A percentile compares a stretch with the other conserved stretches of the same genome.
These are phyloP conservation scores for Sebastes vulpes DNA, from an alignment of 2,797 vertebrate species.

Conservation along the genomic window DNA sequence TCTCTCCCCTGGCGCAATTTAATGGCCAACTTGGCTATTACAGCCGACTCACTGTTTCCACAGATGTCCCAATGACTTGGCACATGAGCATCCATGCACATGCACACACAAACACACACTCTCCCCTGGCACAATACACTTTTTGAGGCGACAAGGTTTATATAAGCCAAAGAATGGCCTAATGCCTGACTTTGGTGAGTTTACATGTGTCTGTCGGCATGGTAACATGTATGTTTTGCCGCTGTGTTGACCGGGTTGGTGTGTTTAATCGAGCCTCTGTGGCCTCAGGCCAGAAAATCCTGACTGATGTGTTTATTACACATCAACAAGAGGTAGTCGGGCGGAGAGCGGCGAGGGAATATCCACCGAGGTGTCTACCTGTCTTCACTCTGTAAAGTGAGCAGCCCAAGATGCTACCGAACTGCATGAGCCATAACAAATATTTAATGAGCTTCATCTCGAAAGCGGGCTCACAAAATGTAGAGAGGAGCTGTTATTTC, in stretches of 20 bases:
- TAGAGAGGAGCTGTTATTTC: conserved; percentile 18
- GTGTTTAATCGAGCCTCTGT: not conserved
- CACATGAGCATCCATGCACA: conserved; percentile 62
- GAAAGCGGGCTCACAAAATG: not conserved
- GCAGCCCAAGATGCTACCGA: conserved; percentile 3
- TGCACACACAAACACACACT: conserved; percentile 36
- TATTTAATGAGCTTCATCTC: conserved; percentile 47
- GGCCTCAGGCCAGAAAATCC: conserved; percentile 34
- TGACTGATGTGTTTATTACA: conserved; percentile 33
- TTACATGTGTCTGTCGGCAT: conserved; percentile 41
- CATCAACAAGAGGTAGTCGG: not conserved
- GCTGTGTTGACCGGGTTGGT: not conserved
- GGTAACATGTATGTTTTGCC: conserved; percentile 35
- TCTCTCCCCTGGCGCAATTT: conserved; percentile 59
- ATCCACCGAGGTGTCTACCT: conserved; percentile 1
- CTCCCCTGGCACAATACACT: conserved; percentile 28
- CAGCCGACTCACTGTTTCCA: conserved; percentile 54
- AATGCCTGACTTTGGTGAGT: conserved; percentile 11
- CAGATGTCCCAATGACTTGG: conserved; percentile 74
- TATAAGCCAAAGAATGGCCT: conserved; percentile 20
- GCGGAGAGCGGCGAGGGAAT: not conserved
- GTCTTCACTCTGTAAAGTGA: conserved; percentile 18
- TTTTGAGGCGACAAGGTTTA: conserved; percentile 32
- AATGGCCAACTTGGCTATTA: conserved; percentile 70
- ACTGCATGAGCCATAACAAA: conserved; percentile 17